These are phyloP conservation scores for Odiellus spinosus DNA, from an alignment of 2,888 invertebrate species.

Conservation along the genomic window DNA sequence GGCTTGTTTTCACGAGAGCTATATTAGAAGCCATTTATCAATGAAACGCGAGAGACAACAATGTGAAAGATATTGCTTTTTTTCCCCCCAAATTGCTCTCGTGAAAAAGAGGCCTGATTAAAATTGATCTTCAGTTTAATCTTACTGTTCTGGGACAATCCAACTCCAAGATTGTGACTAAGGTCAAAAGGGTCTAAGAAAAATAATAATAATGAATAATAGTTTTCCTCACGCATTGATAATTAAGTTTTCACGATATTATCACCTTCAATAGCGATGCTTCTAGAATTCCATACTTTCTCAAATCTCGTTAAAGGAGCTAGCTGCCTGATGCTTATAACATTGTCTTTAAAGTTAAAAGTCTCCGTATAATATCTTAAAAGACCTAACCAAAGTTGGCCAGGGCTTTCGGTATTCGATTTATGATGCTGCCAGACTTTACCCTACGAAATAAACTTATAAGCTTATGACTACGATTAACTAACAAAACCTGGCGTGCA, in stretches of 20 bases:
- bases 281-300: constrained; percentile 39
- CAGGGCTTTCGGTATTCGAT: constrained; percentile 32
- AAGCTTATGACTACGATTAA: no score
- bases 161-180: constrained; percentile 40
- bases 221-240: no score
- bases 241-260: no score
- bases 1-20: no score
- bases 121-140: constrained; percentile 10
- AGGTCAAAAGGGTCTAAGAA: constrained; percentile 41
- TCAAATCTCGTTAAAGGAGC: constrained; percentile 35
- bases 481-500: no score
- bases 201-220: constrained; percentile 15
- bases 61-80: no score
- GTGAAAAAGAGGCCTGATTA: no score
- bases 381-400: constrained; percentile 38
- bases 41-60: no score
- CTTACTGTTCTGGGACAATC: constrained; percentile 39
- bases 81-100: no score
- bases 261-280: constrained; percentile 41
- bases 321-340: constrained; percentile 35
- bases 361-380: constrained; percentile 39
- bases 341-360: constrained; percentile 36
- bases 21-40: no score
- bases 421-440: constrained; percentile 32
- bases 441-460: constrained; percentile 22